Evolutionary conservation across 1,140 invertebrate genomes (phyloP), one percentile per base, ranked within the genome.

Genomic region (Pinna nobilis): DNA sequence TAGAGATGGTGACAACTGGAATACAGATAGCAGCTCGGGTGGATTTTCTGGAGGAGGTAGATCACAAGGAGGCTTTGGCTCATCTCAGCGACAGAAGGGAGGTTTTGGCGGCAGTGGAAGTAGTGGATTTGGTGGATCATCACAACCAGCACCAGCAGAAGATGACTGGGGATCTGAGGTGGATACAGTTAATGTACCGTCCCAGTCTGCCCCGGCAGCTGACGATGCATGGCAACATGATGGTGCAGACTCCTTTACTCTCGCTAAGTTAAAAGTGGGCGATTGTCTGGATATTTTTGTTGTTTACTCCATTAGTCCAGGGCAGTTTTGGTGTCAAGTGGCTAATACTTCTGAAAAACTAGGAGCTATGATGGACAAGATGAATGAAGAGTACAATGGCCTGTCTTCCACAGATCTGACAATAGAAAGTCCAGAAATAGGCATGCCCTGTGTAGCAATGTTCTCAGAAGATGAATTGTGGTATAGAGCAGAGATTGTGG

Each of bases 401-500:
- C n/a, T 80, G 47, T 49, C 63, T 18, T 65, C 59, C 18, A 53
- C 20, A 20, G 69, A 76, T 23, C 47, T 74, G 18, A 32, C 28
- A 28, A 78, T 74, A 39, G 60, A 74, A 35, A 60, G 73, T 35
- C 57, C 53, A 64, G 77, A 68, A 55, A 61, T 65, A 49, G 73
- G 82, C 51, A 41, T 57, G 30, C 72, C 81, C 20, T 86, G 83
- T 77, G 89, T 93, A 37, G 95, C 94, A 0, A 90, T 92, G 69
- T 95, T 93, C 81, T 92, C 92, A 0, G 92, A 92, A 1, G 94
- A 96, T 82, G 91, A 93, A 49, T 84, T 88, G 5, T 97, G 95
- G 95, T 96, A 96, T 81, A 90, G 95, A 74, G 94, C 94, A 1
- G 91, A 93, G 79, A 92, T 96, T 13, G 88, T 94, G 0, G 92